A percentile compares a stretch with the other conserved stretches of the same genome.
Conservation (phyloP, 2,797 vertebrate genomes). For the Dryobates pubescens region DNA sequence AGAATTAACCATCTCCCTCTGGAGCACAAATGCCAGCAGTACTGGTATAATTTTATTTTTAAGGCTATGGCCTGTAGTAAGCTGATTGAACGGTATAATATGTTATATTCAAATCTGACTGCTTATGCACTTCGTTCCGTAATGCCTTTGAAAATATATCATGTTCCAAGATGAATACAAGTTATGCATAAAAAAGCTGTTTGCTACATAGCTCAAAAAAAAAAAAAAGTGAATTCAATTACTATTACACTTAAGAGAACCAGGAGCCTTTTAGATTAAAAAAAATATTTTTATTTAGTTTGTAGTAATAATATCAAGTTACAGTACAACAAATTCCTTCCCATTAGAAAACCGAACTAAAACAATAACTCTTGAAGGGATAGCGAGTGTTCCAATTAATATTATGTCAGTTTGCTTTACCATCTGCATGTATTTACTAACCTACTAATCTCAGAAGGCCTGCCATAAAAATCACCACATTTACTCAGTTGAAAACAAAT, state of each 20-base stretch:
- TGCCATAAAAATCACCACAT: conserved; percentile 28
- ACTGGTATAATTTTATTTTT: conserved; percentile 65
- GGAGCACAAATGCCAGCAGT: conserved; percentile 57
- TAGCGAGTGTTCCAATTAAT: conserved; percentile 26
- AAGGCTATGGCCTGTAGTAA: conserved; percentile 58
- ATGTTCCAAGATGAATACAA: conserved; percentile 47
- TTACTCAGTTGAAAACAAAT: conserved; percentile 54
- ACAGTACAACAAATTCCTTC: conserved; percentile 31
- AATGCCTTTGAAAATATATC: conserved; percentile 59
- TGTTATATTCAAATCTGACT: conserved; percentile 63
- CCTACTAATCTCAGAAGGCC: background rate
- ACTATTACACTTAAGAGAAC: conserved; percentile 45
- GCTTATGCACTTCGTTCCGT: conserved; percentile 51
- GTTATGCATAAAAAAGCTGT: conserved; percentile 48
- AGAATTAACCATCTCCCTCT: conserved; percentile 66
- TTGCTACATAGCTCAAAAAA: conserved; percentile 30
- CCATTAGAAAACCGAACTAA: conserved; percentile 7
- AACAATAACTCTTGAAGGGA: conserved; percentile 22
- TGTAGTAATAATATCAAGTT: conserved; percentile 43
- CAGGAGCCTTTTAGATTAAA: conserved; percentile 13
- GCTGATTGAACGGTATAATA: conserved; percentile 53
- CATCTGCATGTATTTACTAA: conserved; percentile 52
- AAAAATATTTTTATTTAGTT: conserved; percentile 35
- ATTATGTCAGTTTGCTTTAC: conserved; percentile 31
- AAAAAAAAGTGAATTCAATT: conserved; percentile 61